Evolutionary conservation across 2,888 invertebrate species (phyloP).

Genomic region (Carabus problematicus): DNA sequence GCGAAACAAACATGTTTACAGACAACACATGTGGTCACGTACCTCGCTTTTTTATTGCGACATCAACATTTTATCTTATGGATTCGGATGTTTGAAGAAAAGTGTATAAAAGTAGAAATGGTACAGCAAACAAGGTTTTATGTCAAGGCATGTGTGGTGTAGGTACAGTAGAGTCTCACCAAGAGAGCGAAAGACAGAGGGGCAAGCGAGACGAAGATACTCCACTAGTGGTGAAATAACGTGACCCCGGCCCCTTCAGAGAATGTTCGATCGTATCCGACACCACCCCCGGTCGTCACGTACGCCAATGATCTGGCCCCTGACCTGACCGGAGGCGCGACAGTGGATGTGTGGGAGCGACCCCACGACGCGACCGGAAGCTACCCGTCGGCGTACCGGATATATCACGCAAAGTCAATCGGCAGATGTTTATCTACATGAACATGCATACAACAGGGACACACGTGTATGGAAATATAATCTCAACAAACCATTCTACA

Average conservation of each 20-base stretch:
- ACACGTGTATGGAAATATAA: background rate
- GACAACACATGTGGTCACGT: no score
- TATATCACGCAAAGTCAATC: constrained; percentile 26
- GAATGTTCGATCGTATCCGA: constrained; percentile 3
- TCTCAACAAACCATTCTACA: no score
- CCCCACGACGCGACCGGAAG: constrained; percentile 14
- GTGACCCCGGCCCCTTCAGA: background rate
- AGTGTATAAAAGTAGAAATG: no score
- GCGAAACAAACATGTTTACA: no score
- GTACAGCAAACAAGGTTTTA: no score
- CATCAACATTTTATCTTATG: no score
- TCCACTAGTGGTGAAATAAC: background rate
- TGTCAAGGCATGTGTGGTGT: no score
- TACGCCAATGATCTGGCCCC: constrained; percentile 13
- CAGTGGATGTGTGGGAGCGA: background rate
- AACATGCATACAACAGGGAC: constrained; percentile 1
- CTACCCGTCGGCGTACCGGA: constrained; percentile 21
- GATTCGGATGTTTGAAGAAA: no score
- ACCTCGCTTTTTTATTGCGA: no score
- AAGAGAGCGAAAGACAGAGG: background rate
- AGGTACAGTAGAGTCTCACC: no score
- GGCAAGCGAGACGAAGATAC: background rate
- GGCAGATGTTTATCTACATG: constrained; percentile 27
- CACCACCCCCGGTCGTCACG: constrained; percentile 4
- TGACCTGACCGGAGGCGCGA: background rate